Base-by-base conservation (phyloP, 1,140 invertebrate genomes). In the Apis dorsata region DNA sequence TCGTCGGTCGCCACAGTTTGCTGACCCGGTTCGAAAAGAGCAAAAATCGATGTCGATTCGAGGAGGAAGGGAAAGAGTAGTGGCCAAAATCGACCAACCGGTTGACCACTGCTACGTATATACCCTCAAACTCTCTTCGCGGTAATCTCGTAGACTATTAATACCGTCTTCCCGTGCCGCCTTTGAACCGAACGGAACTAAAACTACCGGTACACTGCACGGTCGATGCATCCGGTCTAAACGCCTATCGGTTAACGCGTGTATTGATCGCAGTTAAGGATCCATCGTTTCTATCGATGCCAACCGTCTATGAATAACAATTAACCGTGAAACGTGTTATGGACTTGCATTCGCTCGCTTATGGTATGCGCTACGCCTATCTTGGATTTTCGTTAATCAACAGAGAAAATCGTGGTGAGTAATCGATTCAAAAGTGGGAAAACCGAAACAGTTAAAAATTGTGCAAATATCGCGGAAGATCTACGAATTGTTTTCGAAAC, bases 1-100 rank as follows among this genome's bases (percentile, higher is more conserved):
- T 92, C 91, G 88, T 80, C 86, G 91, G 83, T 85, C 91, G 87
- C 85, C 90, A 89, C 84, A 91, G 90, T 91, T 92, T 91, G 88
- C 89, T 89, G 90, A 92, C 90, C 91, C 85, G 82, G 57, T 87
- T 84, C 55, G 79, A 81, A 90, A 89, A 86, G 83, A 88, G 83
- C 77, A 87, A 90, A 89, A 85, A 89, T 87, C 82, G 79, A 89
- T 78, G 70, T 44, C 66, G 81, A 73, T n/a, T 63, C 68, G 66
- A 63, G 68, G 44, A 71, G 69, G 75, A 72, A 65, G 73, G 63
- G 55, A 17, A 11, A 34, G 34, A 13, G 55, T 17, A 9, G 1
- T 19, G 24, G 55, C 69, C 53, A 28, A 84, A 80, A 79, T 82
- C 57, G 74, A 69, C 24, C 24, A 60, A 82, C 80, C 79, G 79